A percentile compares a stretch with the other conserved stretches of the same genome.
phyloP scores from a whole-genome alignment of 2,797 vertebrate species.

The Astyanax mexicanus region DNA sequence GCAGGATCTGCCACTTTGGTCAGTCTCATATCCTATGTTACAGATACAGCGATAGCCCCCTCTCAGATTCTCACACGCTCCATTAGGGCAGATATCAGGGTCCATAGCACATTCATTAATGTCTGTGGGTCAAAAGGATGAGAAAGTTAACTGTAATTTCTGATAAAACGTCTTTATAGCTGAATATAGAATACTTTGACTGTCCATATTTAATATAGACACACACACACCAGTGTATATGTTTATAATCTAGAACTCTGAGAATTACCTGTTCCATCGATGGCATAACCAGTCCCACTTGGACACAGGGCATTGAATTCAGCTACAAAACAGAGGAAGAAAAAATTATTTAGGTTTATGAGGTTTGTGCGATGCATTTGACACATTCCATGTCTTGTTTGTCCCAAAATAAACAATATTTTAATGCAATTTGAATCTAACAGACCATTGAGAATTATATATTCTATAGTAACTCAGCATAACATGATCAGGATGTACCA shows the following conservation, averaged over 20 bases:
- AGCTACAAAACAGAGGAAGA: conserved; percentile 60
- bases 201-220: background rate
- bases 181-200: too few relatives aligned
- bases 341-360: background rate
- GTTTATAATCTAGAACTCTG: background rate
- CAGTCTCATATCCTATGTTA: conserved; percentile 77
- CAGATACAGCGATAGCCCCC: conserved; percentile 79
- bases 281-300: conserved; percentile 80
- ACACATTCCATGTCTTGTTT: too few relatives aligned
- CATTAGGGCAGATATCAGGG: conserved; percentile 79
- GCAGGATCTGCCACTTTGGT: conserved; percentile 73
- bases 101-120: conserved; percentile 82
- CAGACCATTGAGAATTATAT: too few relatives aligned
- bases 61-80: conserved; percentile 79
- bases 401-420: too few relatives aligned
- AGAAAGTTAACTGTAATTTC: background rate
- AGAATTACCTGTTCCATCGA: conserved; percentile 80
- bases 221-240: background rate
- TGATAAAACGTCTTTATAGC: too few relatives aligned
- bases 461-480: too few relatives aligned
- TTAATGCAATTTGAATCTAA: too few relatives aligned
- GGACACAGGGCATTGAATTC: conserved; percentile 82
- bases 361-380: background rate
- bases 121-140: conserved; percentile 64
- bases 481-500: too few relatives aligned